phyloP scores from a whole-genome alignment of 37 sponge, comb jelly and placozoan species.

The Spongilla lacustris region DNA sequence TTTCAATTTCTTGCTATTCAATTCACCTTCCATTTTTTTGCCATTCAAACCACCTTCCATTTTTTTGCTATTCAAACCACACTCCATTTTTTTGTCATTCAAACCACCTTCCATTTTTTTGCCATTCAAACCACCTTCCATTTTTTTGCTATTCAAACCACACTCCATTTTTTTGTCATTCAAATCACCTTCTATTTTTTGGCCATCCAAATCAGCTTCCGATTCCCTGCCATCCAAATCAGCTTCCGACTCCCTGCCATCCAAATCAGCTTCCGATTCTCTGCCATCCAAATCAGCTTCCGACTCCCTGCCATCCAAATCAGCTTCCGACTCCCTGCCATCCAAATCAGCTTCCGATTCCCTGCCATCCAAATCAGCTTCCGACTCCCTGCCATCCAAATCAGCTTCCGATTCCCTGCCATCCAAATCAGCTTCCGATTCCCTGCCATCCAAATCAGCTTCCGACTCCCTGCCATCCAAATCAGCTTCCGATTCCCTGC shows the following conservation, averaged over 20 bases:
- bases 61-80: neutral
- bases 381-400: neutral
- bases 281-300: no score
- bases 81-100: neutral
- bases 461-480: neutral
- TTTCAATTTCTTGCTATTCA: neutral
- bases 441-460: neutral
- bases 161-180: no score
- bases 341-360: neutral
- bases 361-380: neutral
- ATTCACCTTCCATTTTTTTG: neutral
- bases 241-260: no score
- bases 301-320: no score
- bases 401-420: neutral
- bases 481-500: neutral
- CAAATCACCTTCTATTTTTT: no score
- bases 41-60: neutral
- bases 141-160: no score
- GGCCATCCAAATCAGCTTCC: no score
- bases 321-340: no score
- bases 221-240: no score
- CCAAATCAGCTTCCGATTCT: no score
- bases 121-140: no score
- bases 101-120: no score
- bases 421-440: conserved; percentile 1